Percentiles rank a stretch among this genome's conserved stretches.
Conservation (phyloP, 2,113 vertebrate genomes). For the Jacana jacana region DNA sequence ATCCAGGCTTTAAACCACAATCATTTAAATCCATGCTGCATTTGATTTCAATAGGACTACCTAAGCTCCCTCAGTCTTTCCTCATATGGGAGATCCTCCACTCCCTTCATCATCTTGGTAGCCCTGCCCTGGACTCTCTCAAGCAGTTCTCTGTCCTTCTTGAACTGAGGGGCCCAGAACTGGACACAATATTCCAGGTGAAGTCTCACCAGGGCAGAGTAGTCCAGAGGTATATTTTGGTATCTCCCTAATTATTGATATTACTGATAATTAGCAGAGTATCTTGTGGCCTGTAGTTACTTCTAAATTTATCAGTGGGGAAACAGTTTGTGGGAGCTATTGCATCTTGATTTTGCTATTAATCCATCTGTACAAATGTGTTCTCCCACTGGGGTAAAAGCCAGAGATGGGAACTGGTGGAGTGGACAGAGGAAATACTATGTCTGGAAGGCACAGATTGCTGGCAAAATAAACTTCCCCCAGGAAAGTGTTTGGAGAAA, state of each 20-base stretch:
- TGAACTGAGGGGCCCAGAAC: too few species aligned
- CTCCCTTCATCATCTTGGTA: too few species aligned
- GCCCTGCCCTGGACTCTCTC: too few species aligned
- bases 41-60: conserved; percentile 47
- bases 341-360: conserved; percentile 7
- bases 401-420: neutral
- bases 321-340: neutral
- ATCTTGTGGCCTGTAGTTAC: neutral
- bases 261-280: neutral
- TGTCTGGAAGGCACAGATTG: conserved; percentile 13
- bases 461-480: neutral
- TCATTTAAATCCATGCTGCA: conserved; percentile 35
- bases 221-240: neutral
- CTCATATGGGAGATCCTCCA: too few species aligned
- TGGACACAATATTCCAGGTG: too few species aligned
- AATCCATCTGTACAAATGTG: neutral
- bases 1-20: conserved; percentile 35
- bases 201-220: too few species aligned
- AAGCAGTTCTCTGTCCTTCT: too few species aligned
- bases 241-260: neutral
- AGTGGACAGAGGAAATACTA: neutral
- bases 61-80: too few species aligned
- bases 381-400: neutral
- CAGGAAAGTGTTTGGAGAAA: neutral
- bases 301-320: neutral